These are phyloP conservation scores for Amphiduros pacificus DNA, from an alignment of 2,888 invertebrate genomes.

Conservation along the genomic window DNA sequence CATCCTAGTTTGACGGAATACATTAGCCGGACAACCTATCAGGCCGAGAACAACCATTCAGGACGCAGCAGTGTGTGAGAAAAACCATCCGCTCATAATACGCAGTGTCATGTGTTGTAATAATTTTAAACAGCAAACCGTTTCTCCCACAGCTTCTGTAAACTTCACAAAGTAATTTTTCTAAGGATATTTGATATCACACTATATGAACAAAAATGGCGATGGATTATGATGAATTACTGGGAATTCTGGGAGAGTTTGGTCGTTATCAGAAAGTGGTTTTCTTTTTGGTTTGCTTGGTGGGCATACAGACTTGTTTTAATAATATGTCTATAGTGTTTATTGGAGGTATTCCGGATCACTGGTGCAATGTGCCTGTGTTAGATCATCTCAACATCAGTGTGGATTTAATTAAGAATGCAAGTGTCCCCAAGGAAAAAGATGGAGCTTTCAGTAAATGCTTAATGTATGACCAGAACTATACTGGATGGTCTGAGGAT, in stretches of 20 bases:
- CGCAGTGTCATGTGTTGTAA: too few relatives aligned
- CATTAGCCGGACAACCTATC: too few relatives aligned
- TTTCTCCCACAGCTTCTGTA: too few relatives aligned
- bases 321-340: constrained; percentile 19
- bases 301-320: constrained; percentile 4
- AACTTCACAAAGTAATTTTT: too few relatives aligned
- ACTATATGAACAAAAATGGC: too few relatives aligned
- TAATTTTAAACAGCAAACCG: too few relatives aligned
- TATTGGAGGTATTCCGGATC: constrained; percentile 13
- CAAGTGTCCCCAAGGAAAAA: not conserved
- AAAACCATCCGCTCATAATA: too few relatives aligned
- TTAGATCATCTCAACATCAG: not conserved
- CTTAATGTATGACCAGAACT: not conserved
- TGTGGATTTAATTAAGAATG: not conserved
- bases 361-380: constrained; percentile 10
- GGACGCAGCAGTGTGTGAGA: too few relatives aligned
- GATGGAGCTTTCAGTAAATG: not conserved
- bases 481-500: not conserved
- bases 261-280: constrained; percentile 18
- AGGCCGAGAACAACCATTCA: too few relatives aligned
- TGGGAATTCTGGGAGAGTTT: constrained; percentile 14
- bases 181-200: too few relatives aligned
- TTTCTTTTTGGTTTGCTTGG: constrained; percentile 6
- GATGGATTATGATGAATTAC: constrained; percentile 1
- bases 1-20: too few relatives aligned